A percentile compares a stretch with the other conserved stretches of the same genome.
Evolutionary conservation across 2,888 invertebrate species (phyloP).

Genomic region (Odontomyia ornata): DNA sequence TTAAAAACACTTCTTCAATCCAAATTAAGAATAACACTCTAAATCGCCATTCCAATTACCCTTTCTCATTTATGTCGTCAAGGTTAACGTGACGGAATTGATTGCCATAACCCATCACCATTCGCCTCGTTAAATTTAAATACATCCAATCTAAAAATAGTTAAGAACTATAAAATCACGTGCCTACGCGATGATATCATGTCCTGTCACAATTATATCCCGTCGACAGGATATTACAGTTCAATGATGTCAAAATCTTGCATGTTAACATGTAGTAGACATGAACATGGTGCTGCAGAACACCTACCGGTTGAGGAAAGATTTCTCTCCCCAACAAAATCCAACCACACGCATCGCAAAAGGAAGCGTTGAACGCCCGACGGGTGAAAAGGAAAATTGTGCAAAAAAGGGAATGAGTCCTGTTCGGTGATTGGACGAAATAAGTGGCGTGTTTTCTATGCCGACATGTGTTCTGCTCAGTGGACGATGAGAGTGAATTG

Average conservation of each 20-base stretch:
- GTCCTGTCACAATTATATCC: background rate
- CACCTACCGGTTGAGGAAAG: background rate
- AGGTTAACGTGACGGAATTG: too few species aligned
- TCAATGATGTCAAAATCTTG: background rate
- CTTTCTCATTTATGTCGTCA: too few species aligned
- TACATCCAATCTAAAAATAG: too few species aligned
- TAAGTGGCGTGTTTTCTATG: conserved; percentile 21
- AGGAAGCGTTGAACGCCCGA: background rate
- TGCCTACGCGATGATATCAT: background rate
- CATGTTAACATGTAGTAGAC: too few species aligned
- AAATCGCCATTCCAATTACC: too few species aligned
- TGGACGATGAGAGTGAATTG: background rate
- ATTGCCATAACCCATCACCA: too few species aligned
- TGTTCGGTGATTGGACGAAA: conserved; percentile 2
- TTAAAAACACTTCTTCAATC: too few species aligned
- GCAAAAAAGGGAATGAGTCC: background rate
- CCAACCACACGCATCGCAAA: background rate
- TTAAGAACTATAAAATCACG: too few species aligned
- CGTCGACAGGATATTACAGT: background rate
- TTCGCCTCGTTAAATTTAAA: too few species aligned
- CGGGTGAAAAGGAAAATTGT: background rate
- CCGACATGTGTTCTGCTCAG: background rate
- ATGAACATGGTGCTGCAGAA: too few species aligned
- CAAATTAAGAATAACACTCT: too few species aligned
- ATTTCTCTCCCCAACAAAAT: background rate